Base-by-base conservation (phyloP, 1,140 invertebrate species). In the Oryzaephilus surinamensis region DNA sequence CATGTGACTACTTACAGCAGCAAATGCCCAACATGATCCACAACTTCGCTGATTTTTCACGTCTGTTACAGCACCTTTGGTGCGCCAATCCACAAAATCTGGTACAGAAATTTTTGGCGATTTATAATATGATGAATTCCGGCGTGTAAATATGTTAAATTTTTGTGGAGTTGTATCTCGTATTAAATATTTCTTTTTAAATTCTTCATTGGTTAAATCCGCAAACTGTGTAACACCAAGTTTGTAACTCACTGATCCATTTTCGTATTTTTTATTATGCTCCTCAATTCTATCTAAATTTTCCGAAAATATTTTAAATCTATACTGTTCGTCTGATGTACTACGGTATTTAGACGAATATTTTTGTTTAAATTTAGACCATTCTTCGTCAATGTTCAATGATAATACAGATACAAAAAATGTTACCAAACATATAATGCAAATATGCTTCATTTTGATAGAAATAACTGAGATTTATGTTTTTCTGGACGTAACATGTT, bases 21-120 rank as follows among this genome's bases (percentile, higher is more conserved):
- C 23, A n/a, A 38, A 38, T 0, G 36, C 36, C 36, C 36, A 38
- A 15, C 27, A 38, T 14, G 36, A 30, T 14, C 36, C 36, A 18
- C 36, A 38, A 8, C 16, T 20, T 14, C 27, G 14, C 21, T 38
- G 36, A 5, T 38, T 21, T 31, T 32, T 30, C 0, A 38, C 36
- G 2, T 26, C 27, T 12, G 36, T 38, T 29, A 38, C 19, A 11
- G 21, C 18, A 8, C 27, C 27, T 7, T 19, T 30, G 12, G 6
- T 31, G 7, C 28, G 1, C 36, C 36, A 38, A 19, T 38, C 36
- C 13, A 36, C 6, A 26, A 26, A 29, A 13, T 4, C 6, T 4
- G 24, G 27, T 3, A 30, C 14, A 2, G 4, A 8, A 13, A 14
- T 8, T 31, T 10, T 15, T 20, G 27, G 17, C 11, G 13, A 11